These are phyloP conservation scores for Neotoma lepida DNA, from an alignment of 2,113 vertebrate genomes.

Conservation along the genomic window DNA sequence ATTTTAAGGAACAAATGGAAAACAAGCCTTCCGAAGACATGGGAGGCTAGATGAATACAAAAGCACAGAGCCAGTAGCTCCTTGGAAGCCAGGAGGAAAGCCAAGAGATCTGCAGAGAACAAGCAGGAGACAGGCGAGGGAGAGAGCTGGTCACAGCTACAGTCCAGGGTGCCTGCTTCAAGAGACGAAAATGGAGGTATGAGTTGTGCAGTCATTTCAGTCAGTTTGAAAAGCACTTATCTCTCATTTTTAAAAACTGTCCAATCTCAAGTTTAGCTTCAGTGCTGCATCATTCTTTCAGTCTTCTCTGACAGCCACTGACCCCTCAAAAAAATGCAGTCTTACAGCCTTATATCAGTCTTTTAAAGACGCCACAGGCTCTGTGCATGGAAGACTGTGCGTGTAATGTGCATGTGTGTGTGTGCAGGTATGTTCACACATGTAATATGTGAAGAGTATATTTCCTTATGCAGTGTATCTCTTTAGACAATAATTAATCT, in stretches of 20 bases:
- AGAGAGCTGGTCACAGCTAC: not conserved
- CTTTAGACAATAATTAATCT: not conserved
- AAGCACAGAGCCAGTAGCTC: not conserved
- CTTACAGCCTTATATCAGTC: not conserved
- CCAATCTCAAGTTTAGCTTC: not conserved
- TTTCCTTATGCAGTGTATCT: not conserved
- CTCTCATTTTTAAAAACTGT: not conserved
- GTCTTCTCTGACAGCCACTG: not conserved
- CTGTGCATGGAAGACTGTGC: rapidly evolving
- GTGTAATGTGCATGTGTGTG: not conserved
- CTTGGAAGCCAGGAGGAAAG: not conserved
- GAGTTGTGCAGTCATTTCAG: not conserved
- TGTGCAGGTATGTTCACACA: not conserved
- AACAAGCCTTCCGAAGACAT: not conserved
- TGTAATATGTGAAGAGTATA: not conserved
- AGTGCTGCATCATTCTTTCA: not conserved
- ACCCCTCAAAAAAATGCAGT: not conserved
- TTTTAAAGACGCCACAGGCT: not conserved
- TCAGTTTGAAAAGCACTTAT: not conserved
- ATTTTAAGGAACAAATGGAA: not conserved
- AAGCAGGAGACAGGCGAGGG: not conserved
- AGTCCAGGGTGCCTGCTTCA: not conserved
- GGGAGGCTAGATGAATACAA: not conserved
- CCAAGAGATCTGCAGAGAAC: not conserved
- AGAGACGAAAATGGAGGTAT: not conserved